A percentile compares a stretch with the other conserved stretches of the same genome.
These are phyloP conservation scores for Ciconia boyciana DNA, from an alignment of 2,113 vertebrate species.

Conservation along the genomic window DNA sequence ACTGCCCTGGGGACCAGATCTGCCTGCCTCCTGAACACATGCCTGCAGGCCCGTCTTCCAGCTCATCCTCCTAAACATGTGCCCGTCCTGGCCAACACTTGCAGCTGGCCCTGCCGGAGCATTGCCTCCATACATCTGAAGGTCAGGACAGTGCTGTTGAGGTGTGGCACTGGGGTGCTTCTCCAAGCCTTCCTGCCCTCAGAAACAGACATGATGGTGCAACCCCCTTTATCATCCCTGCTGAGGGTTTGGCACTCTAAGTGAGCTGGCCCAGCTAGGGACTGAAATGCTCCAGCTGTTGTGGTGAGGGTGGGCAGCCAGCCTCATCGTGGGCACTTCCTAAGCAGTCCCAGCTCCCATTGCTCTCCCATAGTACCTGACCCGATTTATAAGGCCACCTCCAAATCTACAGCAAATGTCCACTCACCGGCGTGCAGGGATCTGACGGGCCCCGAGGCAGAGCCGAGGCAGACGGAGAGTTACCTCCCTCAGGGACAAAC, in stretches of 20 bases:
- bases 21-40: not conserved
- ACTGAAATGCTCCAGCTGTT: not conserved
- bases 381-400: not conserved
- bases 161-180: not conserved
- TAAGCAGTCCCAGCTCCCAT: not conserved
- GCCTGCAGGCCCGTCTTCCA: not conserved
- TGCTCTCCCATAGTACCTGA: not conserved
- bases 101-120: not conserved
- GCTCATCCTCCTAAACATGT: not conserved
- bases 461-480: not conserved
- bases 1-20: not conserved
- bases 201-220: not conserved
- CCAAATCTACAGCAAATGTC: not conserved
- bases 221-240: not conserved
- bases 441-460: not conserved
- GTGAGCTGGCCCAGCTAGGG: not conserved
- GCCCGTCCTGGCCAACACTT: not conserved
- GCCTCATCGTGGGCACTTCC: not conserved
- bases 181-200: not conserved
- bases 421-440: fast-evolving
- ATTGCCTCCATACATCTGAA: not conserved
- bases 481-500: not conserved
- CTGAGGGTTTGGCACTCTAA: not conserved
- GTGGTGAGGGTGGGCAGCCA: not conserved
- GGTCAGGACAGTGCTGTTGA: not conserved